Percentiles rank a stretch among this genome's conserved stretches.
Evolutionary conservation across 1,140 invertebrate species (phyloP).

Genomic region (Neotoxoptera formosana): DNA sequence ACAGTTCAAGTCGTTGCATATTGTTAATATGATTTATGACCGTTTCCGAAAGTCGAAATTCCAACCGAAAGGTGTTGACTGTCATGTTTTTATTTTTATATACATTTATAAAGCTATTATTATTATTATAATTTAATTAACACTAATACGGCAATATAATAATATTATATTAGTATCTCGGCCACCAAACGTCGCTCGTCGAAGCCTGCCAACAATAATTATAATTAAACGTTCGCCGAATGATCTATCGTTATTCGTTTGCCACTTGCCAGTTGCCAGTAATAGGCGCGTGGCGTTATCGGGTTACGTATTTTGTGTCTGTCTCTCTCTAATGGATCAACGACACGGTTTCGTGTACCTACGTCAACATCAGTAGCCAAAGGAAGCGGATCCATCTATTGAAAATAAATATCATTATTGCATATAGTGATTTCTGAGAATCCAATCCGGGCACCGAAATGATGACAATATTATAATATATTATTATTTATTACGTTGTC

Average conservation of each 20-base stretch:
- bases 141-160: background rate
- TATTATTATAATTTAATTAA: background rate
- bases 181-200: background rate
- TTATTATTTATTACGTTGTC: background rate
- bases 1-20: background rate
- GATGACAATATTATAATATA: background rate
- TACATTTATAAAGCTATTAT: background rate
- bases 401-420: background rate
- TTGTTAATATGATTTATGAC: background rate
- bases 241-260: background rate
- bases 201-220: background rate
- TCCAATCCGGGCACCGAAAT: background rate
- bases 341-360: background rate
- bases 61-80: background rate
- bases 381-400: background rate
- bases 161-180: background rate
- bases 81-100: background rate
- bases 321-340: background rate
- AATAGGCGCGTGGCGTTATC: background rate
- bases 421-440: background rate
- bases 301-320: background rate
- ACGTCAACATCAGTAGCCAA: background rate
- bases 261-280: background rate
- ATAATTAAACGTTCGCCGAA: constrained; percentile 5
- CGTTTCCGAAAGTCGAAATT: background rate